Evolutionary conservation across 2,113 vertebrate species (phyloP).

Genomic region (Mus spicilegus): DNA sequence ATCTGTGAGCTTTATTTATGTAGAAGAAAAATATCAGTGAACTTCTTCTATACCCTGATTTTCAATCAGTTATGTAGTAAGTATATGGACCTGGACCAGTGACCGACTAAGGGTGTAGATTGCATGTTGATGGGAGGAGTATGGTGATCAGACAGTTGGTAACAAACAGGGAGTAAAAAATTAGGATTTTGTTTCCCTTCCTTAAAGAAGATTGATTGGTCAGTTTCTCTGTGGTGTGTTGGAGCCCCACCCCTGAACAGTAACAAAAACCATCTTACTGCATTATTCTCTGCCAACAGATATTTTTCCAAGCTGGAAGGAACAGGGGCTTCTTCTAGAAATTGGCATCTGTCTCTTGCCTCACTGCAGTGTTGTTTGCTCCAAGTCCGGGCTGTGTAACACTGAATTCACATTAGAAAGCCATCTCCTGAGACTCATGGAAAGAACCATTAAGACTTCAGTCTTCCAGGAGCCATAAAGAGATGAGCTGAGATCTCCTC

Average conservation of each 20-base stretch:
- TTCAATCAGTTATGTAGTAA: not conserved
- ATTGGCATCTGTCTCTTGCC: slow-evolving; percentile 68
- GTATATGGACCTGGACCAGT: not conserved
- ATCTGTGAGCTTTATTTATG: not conserved
- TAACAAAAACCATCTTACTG: slow-evolving; percentile 38
- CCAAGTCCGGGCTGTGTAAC: not conserved
- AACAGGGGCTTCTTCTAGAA: slow-evolving; percentile 73
- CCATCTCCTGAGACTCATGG: not conserved
- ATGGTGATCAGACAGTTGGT: not conserved
- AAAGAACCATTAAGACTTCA: not conserved
- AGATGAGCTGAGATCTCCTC: not conserved
- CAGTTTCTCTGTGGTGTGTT: slow-evolving; percentile 41
- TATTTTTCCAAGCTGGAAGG: slow-evolving; percentile 75
- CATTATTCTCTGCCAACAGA: slow-evolving; percentile 60
- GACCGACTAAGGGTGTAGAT: not conserved
- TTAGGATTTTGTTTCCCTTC: not conserved
- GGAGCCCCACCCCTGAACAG: not conserved
- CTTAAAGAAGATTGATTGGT: slow-evolving; percentile 3
- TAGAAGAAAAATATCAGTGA: not conserved
- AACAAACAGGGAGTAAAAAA: not conserved
- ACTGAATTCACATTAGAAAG: slow-evolving; percentile 61
- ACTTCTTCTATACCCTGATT: not conserved
- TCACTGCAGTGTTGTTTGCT: not conserved
- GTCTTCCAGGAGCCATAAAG: not conserved
- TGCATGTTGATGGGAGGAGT: not conserved